Conservation (phyloP, 2,888 invertebrate genomes). For the Nemurella pictetii region DNA sequence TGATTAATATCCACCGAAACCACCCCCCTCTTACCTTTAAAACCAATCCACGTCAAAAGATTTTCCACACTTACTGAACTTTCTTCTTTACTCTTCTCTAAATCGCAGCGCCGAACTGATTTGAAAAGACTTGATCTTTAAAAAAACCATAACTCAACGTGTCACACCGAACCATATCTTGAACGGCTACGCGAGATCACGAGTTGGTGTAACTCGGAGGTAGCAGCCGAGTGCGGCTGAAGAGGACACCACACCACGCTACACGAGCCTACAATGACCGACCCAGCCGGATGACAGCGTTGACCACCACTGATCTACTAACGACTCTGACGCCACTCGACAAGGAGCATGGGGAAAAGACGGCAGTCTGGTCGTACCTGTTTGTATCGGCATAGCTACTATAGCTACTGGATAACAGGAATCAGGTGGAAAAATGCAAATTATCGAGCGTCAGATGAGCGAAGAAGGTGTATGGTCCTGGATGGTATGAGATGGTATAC, state of each 20-base stretch:
- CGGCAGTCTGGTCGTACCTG: background rate
- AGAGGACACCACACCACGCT: too few species aligned
- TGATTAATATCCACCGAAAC: too few species aligned
- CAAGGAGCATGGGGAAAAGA: background rate
- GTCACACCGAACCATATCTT: background rate
- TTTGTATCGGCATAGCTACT: background rate
- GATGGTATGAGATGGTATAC: too few species aligned
- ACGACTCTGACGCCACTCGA: background rate
- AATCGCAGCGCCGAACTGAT: background rate
- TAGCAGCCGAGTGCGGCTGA: background rate
- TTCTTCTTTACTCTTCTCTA: background rate
- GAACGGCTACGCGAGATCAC: too few species aligned
- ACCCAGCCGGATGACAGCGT: background rate
- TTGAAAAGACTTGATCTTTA: background rate
- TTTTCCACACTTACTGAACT: background rate
- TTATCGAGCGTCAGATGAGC: background rate
- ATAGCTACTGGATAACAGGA: too few species aligned
- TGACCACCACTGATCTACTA: background rate
- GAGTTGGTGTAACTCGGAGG: too few species aligned
- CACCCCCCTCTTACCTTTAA: too few species aligned
- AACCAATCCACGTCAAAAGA: too few species aligned
- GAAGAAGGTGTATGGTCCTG: background rate
- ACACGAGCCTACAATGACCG: background rate
- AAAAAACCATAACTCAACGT: background rate
- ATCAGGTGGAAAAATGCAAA: background rate